These are phyloP conservation scores for Bufo bufo DNA, from an alignment of 2,113 vertebrate species.

Conservation along the genomic window DNA sequence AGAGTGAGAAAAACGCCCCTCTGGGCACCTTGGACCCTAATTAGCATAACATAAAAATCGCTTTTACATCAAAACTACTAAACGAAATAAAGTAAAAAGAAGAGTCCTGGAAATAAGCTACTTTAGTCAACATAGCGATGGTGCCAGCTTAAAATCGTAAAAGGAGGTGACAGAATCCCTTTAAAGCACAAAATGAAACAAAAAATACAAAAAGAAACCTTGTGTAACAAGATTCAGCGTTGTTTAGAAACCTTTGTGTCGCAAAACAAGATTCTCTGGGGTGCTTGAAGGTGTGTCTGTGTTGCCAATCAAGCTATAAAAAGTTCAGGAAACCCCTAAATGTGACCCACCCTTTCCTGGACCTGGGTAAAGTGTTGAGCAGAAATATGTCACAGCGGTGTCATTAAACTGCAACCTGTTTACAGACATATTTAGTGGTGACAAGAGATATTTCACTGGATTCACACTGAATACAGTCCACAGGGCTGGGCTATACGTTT, in stretches of 20 bases:
- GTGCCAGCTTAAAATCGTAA: no score
- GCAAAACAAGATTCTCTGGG: constrained; percentile 81
- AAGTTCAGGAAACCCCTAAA: constrained; percentile 78
- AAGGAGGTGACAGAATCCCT: background rate
- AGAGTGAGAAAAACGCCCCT: no score
- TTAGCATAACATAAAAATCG: no score
- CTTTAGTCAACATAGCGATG: no score
- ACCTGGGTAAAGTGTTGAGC: constrained; percentile 74
- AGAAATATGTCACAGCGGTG: constrained; percentile 62
- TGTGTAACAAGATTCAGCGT: constrained; percentile 8
- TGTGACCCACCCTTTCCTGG: constrained; percentile 81
- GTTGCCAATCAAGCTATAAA: constrained; percentile 72
- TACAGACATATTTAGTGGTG: constrained; percentile 31
- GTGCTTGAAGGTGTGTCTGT: constrained; percentile 68
- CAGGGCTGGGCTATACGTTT: background rate
- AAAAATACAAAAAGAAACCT: background rate
- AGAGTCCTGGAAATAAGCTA: no score
- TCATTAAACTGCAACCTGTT: constrained; percentile 37
- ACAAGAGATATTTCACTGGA: background rate
- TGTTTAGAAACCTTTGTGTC: constrained; percentile 76
- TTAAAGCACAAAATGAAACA: background rate
- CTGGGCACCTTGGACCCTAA: no score
- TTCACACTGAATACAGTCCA: background rate
- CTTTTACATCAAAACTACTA: no score
- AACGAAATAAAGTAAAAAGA: no score